Percentiles rank a stretch among this genome's conserved stretches.
Conservation (phyloP, 1,140 invertebrate genomes). For the Philotrypesis tridentata region DNA sequence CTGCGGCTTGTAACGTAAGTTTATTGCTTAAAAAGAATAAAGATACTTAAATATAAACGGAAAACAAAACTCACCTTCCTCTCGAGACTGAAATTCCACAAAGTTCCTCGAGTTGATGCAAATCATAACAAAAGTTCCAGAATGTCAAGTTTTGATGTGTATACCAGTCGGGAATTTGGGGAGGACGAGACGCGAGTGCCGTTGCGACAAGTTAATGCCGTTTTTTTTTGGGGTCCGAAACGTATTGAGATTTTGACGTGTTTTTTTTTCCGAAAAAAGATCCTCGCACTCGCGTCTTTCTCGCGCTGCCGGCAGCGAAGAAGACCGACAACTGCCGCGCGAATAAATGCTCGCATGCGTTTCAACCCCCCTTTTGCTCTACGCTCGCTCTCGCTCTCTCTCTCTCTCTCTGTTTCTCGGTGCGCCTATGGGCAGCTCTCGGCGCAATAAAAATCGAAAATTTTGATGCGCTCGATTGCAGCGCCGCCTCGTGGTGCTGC, state of each 20-base stretch:
- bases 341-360: slow-evolving; percentile 21
- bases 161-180: background rate
- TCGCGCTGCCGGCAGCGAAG: slow-evolving; percentile 50
- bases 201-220: background rate
- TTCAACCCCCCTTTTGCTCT: slow-evolving; percentile 23
- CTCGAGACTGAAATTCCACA: slow-evolving; percentile 35
- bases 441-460: slow-evolving; percentile 37
- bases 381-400: background rate
- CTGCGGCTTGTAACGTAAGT: too few relatives aligned
- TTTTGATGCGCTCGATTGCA: slow-evolving; percentile 34
- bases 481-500: slow-evolving; percentile 33
- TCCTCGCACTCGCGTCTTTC: slow-evolving; percentile 34
- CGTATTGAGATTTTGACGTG: slow-evolving; percentile 23
- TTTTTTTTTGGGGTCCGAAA: background rate
- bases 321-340: slow-evolving; percentile 46
- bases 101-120: slow-evolving; percentile 41
- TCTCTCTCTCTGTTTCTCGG: background rate
- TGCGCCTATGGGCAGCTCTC: background rate
- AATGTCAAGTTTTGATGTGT: background rate
- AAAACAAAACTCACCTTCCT: slow-evolving; percentile 45
- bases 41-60: background rate
- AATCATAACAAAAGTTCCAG: slow-evolving; percentile 46
- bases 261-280: background rate
- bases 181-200: slow-evolving; percentile 15
- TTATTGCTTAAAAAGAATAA: too few relatives aligned